These are phyloP conservation scores for Antechinus stuartii DNA, from an alignment of 2,113 vertebrate genomes.

Conservation along the genomic window DNA sequence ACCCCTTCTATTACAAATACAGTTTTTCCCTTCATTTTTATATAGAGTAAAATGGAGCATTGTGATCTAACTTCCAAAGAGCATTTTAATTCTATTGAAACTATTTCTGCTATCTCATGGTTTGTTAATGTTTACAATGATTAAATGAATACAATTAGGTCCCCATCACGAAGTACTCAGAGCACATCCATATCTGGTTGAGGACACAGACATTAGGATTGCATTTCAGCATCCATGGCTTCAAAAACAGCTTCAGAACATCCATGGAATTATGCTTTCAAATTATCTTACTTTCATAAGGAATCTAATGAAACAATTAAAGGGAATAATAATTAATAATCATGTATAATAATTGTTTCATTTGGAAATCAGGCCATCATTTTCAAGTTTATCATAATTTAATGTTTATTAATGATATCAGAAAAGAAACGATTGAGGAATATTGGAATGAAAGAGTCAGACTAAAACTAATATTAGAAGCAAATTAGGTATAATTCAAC, in stretches of 20 bases:
- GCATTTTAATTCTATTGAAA: not conserved
- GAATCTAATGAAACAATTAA: not conserved
- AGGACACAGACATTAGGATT: not conserved
- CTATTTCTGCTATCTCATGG: not conserved
- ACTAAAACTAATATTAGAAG: not conserved
- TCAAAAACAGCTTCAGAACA: not conserved
- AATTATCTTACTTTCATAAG: not conserved
- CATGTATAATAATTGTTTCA: not conserved
- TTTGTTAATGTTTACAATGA: not conserved
- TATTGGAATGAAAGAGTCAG: not conserved
- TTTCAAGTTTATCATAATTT: not conserved
- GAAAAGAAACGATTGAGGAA: not conserved
- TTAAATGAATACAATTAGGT: not conserved
- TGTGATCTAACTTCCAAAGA: not conserved
- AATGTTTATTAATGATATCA: not conserved
- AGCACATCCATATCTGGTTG: not conserved
- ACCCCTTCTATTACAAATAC: not conserved
- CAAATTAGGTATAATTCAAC: not conserved
- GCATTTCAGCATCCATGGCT: not conserved
- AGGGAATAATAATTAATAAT: not conserved
- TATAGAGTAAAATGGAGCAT: not conserved
- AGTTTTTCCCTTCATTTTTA: not conserved
- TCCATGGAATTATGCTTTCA: not conserved
- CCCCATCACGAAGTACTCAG: not conserved
- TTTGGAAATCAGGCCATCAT: not conserved